Percentiles rank a stretch among this genome's conserved stretches.
Conservation (phyloP, 2,888 invertebrate genomes). For the Zootermopsis nevadensis region DNA sequence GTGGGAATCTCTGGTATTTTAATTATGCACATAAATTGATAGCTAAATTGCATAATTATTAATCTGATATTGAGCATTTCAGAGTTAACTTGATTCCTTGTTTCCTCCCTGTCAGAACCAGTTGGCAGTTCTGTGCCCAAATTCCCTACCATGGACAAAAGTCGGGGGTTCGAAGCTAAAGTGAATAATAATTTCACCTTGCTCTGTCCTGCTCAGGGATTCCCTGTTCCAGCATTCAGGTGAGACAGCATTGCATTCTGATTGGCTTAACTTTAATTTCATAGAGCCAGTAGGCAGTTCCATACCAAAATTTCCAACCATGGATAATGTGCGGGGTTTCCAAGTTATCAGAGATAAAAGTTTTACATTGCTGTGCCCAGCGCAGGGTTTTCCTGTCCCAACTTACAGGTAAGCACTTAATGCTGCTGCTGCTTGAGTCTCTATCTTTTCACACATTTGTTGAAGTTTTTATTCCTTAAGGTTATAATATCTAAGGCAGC, state of each 20-base stretch:
- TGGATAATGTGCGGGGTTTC: conserved; percentile 48
- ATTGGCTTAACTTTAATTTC: conserved; percentile 7
- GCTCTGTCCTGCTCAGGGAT: conserved; percentile 79
- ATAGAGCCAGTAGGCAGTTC: conserved; percentile 67
- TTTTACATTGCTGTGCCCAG: conserved; percentile 65
- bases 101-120: background rate
- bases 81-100: background rate
- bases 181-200: conserved; percentile 61
- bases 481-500: background rate
- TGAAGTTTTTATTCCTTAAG: no score
- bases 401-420: conserved; percentile 69
- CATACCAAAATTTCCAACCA: conserved; percentile 70
- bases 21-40: no score
- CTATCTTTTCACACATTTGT: no score
- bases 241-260: conserved; percentile 46
- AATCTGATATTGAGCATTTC: background rate
- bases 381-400: conserved; percentile 67
- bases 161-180: conserved; percentile 51
- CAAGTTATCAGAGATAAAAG: conserved; percentile 59
- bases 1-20: no score
- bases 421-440: background rate
- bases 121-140: conserved; percentile 80
- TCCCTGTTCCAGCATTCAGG: conserved; percentile 51
- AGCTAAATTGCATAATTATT: no score
- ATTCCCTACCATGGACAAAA: conserved; percentile 63